Evolutionary conservation across 2,797 vertebrate genomes (phyloP), one percentile per base, ranked within the genome.

Genomic region (Poeciliopsis turneri): DNA sequence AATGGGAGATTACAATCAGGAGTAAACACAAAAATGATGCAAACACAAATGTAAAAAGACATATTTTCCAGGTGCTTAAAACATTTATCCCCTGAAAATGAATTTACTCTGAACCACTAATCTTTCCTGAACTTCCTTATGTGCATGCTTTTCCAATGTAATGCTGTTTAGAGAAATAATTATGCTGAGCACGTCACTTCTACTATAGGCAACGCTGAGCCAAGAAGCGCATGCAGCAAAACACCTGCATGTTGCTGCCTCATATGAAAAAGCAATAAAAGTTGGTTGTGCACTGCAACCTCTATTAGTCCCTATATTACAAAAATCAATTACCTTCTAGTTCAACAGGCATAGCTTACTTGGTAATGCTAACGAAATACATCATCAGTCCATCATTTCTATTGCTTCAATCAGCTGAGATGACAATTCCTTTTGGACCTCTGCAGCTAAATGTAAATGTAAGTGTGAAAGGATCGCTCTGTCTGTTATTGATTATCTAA

Each of bases 1-100:
- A 25, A 82, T 71, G 53, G 75, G 81, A 79, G 36, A 79, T 39
- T 9, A 71, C 55, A 49, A 46, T 53, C 41, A 72, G 57, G 23
- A 61, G 36, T 30, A 47, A 16, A 49, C 41, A 81, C 12, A 39
- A 18, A 70, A 57, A 78, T 39, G 16, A 46, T 28, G 25, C 25
- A 81, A 41, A 72, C 20, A 51, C 39, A 9, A 69, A 47, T 69
- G 5, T 8, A 70, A 72, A 53, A 39, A 39, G 39, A 20, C 4
- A 45, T 47, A 18, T 23, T 78, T 33, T 69, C 43, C 13, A 78
- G 51, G 72, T 76, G 70, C 11, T 77, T 69, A 68, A 41, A 69
- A 43, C 66, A 25, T 43, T 13, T n/a, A 69, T 43, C 12, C 23
- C 10, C 23, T n/a, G 66, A 25, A 69, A n/a, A 69, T 69, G 5